Evolutionary conservation across 2,888 invertebrate genomes (phyloP).

Genomic region (Bembecia ichneumoniformis): DNA sequence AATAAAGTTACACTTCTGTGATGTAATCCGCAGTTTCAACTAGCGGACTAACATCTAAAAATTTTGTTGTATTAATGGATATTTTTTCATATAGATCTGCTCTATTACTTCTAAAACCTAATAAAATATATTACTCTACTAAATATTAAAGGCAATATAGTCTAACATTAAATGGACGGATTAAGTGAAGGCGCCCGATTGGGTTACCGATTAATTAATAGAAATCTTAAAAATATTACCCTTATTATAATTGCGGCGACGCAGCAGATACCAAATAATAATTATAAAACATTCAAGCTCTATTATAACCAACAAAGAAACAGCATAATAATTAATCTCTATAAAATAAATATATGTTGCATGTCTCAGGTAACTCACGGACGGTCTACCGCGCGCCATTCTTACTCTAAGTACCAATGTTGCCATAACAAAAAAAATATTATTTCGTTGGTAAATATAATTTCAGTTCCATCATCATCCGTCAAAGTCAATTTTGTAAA

Average conservation of each 20-base stretch:
- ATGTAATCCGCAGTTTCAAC: too few species aligned
- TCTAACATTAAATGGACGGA: constrained; percentile 71
- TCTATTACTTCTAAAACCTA: constrained; percentile 59
- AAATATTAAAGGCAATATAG: constrained; percentile 70
- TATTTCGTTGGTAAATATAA: constrained; percentile 71
- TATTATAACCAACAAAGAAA: constrained; percentile 59
- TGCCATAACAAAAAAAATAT: constrained; percentile 50
- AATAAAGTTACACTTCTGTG: too few species aligned
- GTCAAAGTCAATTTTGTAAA: constrained; percentile 59
- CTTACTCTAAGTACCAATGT: constrained; percentile 42
- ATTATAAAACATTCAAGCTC: constrained; percentile 38
- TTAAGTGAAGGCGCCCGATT: constrained; percentile 69
- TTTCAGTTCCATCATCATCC: constrained; percentile 51
- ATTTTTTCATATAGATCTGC: constrained; percentile 26
- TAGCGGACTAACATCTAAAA: too few species aligned
- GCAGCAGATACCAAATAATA: constrained; percentile 40
- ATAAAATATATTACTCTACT: constrained; percentile 72
- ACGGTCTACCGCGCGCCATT: constrained; percentile 42
- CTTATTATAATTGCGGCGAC: constrained; percentile 42
- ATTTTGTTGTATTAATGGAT: too few species aligned
- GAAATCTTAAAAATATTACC: constrained; percentile 41
- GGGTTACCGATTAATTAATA: constrained; percentile 70
- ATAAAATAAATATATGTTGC: constrained; percentile 60
- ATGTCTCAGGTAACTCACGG: constrained; percentile 66
- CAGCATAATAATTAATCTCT: constrained; percentile 41